These are phyloP conservation scores for Pheosia tremula DNA, from an alignment of 2,888 invertebrate species.

Conservation along the genomic window DNA sequence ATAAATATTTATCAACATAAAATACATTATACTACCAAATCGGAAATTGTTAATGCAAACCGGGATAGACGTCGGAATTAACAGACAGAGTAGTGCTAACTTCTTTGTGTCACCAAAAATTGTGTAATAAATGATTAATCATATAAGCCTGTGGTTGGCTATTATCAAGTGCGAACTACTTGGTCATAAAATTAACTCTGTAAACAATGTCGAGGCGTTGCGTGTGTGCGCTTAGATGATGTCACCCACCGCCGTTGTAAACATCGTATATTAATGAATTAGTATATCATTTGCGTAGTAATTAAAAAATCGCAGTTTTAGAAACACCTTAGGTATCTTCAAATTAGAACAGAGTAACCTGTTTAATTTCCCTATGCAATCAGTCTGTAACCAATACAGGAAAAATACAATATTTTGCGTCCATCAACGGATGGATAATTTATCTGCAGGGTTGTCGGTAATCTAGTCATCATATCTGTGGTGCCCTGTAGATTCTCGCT, in stretches of 20 bases:
- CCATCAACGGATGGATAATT: constrained; percentile 2
- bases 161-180: constrained; percentile 42
- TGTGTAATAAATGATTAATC: constrained; percentile 10
- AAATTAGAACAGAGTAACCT: background rate
- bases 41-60: background rate
- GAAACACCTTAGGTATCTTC: background rate
- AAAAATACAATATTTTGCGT: background rate
- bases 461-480: constrained; percentile 21
- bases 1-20: background rate
- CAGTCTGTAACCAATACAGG: background rate
- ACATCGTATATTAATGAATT: constrained; percentile 31
- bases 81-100: background rate
- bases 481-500: constrained; percentile 12
- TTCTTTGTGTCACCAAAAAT: background rate
- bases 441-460: constrained; percentile 6
- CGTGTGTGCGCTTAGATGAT: constrained; percentile 51
- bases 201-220: constrained; percentile 48
- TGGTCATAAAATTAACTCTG: constrained; percentile 55
- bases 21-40: no score
- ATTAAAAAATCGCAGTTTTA: no score
- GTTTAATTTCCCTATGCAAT: background rate
- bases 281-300: background rate
- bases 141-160: constrained; percentile 41
- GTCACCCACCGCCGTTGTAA: constrained; percentile 60
- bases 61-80: background rate